Conservation (phyloP, 2,797 vertebrate species). For the Pangasius djambal region DNA sequence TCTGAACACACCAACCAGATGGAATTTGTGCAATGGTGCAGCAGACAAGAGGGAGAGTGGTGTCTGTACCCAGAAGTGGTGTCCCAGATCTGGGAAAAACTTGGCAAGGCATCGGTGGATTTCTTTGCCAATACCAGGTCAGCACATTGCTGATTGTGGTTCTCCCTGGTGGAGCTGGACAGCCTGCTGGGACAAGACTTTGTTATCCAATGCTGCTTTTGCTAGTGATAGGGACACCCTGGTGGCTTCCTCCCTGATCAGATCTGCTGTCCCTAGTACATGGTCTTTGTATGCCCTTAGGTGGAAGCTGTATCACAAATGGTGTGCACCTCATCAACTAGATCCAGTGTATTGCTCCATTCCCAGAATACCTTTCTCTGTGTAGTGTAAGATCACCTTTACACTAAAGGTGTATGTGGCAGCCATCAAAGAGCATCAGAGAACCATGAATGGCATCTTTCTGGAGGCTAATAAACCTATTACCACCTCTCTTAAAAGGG, state of each 20-base stretch:
- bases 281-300: not conserved
- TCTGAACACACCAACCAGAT: not conserved
- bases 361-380: not conserved
- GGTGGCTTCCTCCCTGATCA: not conserved
- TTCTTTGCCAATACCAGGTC: constrained; percentile 17
- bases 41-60: not conserved
- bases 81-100: constrained; percentile 27
- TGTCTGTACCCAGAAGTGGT: constrained; percentile 11
- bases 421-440: not conserved
- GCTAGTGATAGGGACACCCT: not conserved
- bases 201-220: constrained; percentile 21
- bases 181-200: constrained; percentile 27
- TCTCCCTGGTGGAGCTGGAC: constrained; percentile 10
- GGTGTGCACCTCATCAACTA: not conserved
- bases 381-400: not conserved
- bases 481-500: not conserved
- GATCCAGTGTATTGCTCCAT: not conserved
- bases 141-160: constrained; percentile 19
- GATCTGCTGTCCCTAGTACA: constrained; percentile 13
- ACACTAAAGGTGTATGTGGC: not conserved
- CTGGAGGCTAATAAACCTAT: not conserved
- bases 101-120: constrained; percentile 6
- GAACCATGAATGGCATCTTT: not conserved
- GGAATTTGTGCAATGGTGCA: not conserved
- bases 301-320: not conserved